Base-by-base conservation (phyloP, 2,797 vertebrate species). In the Champsocephalus gunnari region DNA sequence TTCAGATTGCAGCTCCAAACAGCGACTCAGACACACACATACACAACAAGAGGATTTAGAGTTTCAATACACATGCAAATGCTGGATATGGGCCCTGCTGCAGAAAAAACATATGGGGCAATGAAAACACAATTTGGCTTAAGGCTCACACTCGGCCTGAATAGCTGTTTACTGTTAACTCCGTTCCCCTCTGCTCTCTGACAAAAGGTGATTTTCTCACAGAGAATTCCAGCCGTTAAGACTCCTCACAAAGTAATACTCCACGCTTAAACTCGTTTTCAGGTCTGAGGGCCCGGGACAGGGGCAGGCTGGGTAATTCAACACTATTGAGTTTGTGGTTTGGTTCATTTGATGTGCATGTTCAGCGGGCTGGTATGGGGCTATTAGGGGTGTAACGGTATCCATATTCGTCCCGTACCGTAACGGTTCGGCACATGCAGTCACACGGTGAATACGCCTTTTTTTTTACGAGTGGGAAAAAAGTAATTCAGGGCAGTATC, bases 1-100 rank as follows among this genome's bases (percentile, higher is more conserved):
- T 88, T 88, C 71, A 80, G 85, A 86, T 88, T 87, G 88, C 76
- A 77, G 66, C 69, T 73, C 73, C 78, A 81, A 88, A 91, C 80
- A 80, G 56, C 49, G 44, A 82, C 65, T 76, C 77, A 87, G 79
- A 80, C 79, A 75, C 69, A 85, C 82, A 74, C 45, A 77, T 59
- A 77, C 77, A 83, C 57, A 77, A 68, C 76, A 81, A 81, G 77
- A 54, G 64, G 82, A 89, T 88, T 90, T 82, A 80, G 69, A 28
- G 32, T n/a, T 87, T 83, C 17, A 77, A 66, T 81, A 79, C 81
- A 81, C 80, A 84, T 67, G 73, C 77, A 83, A 61, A 70, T 53
- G 50, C 59, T 61, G 73, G 70, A 85, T 85, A 50, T 49, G 24
- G 51, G 48, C 63, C 58, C 24, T 0, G 0, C 43, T 57, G 58